Conservation (phyloP, 1,140 invertebrate species). For the Popillia japonica region DNA sequence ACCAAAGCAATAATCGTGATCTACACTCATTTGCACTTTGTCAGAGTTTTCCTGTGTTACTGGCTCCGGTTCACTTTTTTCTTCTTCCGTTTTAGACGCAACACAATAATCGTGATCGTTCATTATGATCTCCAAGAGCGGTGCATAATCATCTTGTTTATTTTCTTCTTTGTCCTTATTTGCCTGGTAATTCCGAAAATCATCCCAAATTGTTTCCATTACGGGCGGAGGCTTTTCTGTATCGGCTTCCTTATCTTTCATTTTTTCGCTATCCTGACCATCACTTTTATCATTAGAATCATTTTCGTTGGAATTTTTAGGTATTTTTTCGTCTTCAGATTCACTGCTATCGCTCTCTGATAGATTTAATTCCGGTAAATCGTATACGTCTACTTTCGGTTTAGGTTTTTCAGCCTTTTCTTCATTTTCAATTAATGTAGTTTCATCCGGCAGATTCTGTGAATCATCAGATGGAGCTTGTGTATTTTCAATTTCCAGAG, state of each 20-base stretch:
- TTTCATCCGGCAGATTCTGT: constrained; percentile 69
- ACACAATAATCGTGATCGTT: constrained; percentile 67
- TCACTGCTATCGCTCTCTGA: constrained; percentile 83
- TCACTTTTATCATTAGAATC: not conserved
- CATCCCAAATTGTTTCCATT: constrained; percentile 82
- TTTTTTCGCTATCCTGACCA: not conserved
- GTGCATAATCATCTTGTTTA: not conserved
- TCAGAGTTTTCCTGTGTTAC: constrained; percentile 45
- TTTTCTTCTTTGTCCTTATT: constrained; percentile 61
- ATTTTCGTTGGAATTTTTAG: not conserved
- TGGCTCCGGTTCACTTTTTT: constrained; percentile 35
- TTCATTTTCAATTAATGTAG: constrained; percentile 63
- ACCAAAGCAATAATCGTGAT: constrained; percentile 52
- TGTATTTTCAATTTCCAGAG: constrained; percentile 46
- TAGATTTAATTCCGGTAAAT: constrained; percentile 81
- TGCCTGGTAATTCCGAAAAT: constrained; percentile 76
- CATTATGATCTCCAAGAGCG: constrained; percentile 55
- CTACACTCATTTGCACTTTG: constrained; percentile 40
- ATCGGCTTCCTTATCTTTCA: not conserved
- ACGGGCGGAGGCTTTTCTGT: constrained; percentile 56
- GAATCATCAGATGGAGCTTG: constrained; percentile 51
- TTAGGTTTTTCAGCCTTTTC: constrained; percentile 70
- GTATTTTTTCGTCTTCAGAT: constrained; percentile 67
- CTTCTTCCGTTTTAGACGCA: not conserved
- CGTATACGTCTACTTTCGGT: constrained; percentile 68